Base-by-base conservation (phyloP, 2,797 vertebrate species). In the Adelosebastes latens region DNA sequence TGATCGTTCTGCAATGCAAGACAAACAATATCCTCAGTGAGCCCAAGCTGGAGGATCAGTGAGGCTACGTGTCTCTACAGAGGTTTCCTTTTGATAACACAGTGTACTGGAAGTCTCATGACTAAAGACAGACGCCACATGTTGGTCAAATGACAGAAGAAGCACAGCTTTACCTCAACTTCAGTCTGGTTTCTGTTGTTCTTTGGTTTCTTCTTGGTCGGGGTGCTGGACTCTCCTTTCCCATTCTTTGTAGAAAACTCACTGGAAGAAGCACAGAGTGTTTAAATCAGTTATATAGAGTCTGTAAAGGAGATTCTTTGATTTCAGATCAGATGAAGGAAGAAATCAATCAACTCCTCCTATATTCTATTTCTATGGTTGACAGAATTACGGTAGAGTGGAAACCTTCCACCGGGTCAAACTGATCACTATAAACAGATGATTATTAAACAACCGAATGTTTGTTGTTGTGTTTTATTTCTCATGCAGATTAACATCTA, bases 161-260 rank as follows among this genome's bases (percentile, higher is more conserved):
- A 27, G 5, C 10, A 24, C 2, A 56, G 27, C 4, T 53, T 82
- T 36, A 93, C 92, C 86, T 82, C 62, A 0, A 56, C 34, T 53
- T 67, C 72, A 64, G 67, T 3, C 1, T 1, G 3, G 6, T 42
- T 82, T 77, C 18, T 91, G 58, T 5, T 84, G 60, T 5, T 84
- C 67, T 72, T 90, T 8, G 62, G 2, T 53, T 87, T 85, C 25
- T 84, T 84, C 72, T 90, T 94, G 7, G 31, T 42, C 2, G 84
- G 8, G 0, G 24, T 3, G 11, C 11, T 31, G 3, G 62, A 18
- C 0, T 88, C 79, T 25, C 3, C 53, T 55, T 87, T 91, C 12
- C 42, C 88, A 20, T 9, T 86, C 64, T 92, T 92, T 62, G 25
- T 70, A 36, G 82, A 60, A n/a, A 63, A 25, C 25, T 94, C 93